Evolutionary conservation across 2,113 vertebrate species (phyloP), one percentile per base, ranked within the genome.

Genomic region (Tetrax tetrax): DNA sequence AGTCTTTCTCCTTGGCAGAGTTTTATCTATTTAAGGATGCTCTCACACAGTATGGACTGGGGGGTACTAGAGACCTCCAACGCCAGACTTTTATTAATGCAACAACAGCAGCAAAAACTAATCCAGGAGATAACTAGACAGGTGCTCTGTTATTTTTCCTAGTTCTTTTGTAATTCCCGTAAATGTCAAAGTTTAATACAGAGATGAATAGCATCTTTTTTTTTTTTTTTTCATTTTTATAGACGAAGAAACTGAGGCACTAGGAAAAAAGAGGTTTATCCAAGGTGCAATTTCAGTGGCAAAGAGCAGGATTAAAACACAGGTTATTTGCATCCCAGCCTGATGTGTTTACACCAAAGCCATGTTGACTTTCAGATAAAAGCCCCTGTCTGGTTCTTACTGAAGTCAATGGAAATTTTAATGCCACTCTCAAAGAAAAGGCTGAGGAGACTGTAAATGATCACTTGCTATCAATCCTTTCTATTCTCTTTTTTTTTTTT

Each of bases 31-130:
- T 35, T 23, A 17, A 35, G 41, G 66, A 75, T 82, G 43, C 14
- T 68, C 38, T 65, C 8, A 2, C 3, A 10, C 10, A 15, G 3
- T 3, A 8, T 1, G 35, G 19, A 24, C 20, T 61, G 24, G 15
- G 35, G 43, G 31, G 35, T 27, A 21, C 14, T 0, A 24, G 31
- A 20, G 7, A 70, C 5, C 37, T 37, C 2, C 5, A 71, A 27
- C 1, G 45, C 1, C 27, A 68, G 14, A 13, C 23, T 54, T 75
- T 9, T 4, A 45, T 23, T 33, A 33, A 57, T 3, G 9, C 8
- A 43, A 13, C 8, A 41, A 10, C 33, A 47, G 13, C 82, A 69
- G 9, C n/a, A 53, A 48, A 18, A 77, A 8, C 7, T 4, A 33
- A 19, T 18, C 27, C 21, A 15, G 5, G 38, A 51, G 10, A 4